Evolutionary conservation across 2,797 vertebrate genomes (phyloP), one percentile per base, ranked within the genome.

Genomic region (Myioborus miniatus): DNA sequence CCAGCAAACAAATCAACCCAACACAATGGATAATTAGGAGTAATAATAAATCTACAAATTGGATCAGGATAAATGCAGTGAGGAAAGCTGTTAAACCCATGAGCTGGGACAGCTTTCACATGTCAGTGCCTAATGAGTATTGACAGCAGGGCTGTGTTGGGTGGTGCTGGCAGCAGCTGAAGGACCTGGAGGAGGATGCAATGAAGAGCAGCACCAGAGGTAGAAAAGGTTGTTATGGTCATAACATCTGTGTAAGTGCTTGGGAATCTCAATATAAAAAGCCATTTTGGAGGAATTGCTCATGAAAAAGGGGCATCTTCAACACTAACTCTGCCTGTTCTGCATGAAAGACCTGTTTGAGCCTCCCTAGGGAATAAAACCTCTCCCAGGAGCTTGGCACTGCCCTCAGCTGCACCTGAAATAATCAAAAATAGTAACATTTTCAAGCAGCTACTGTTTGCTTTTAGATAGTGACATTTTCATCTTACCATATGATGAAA

Each of bases 51-150:
- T 75, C 53, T 92, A 65, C 76, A 56, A 70, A 76, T 64, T 93
- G 87, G 69, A 74, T 86, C 78, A 85, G 62, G 87, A 87, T 93
- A 88, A 95, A 85, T 41, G 41, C 69, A 65, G 69, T 39, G 63
- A 94, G 71, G 69, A 94, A 65, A 82, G 78, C 85, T 87, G 64
- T 95, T 97, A 96, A 93, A 90, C 39, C 64, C 65, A 60, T 82
- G 65, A 83, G 83, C 83, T 53, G 60, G 89, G 84, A 81, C 82
- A 95, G 92, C 89, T 95, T 92, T 53, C 87, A 17, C 55, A 32
- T 80, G 50, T 41, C 64, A n/a, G 60, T 79, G 85, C 47, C 83
- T 95, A 77, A 95, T 72, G 81, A 75, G 65, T 75, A 89, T 72
- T 93, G 97, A 58, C 81, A 77, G 85, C 77, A 37, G 52, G 9